These are phyloP conservation scores for Scophthalmus maximus DNA, from an alignment of 2,113 vertebrate genomes.

Conservation along the genomic window DNA sequence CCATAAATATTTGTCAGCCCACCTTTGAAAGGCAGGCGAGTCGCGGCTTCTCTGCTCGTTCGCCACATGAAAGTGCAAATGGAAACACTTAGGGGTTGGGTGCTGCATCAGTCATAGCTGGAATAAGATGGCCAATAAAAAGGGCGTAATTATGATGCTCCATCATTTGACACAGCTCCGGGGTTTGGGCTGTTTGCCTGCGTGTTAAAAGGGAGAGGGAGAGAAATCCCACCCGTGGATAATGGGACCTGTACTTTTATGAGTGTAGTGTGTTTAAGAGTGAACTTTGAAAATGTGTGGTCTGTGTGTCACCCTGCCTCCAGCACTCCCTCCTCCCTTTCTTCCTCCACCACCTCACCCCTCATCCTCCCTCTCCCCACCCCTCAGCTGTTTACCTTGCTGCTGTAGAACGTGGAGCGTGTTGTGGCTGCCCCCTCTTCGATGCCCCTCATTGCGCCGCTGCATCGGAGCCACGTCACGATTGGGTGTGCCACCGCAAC, in stretches of 20 bases:
- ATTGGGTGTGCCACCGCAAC: constrained; percentile 49
- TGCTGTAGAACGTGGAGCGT: constrained; percentile 57
- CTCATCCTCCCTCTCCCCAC: background rate
- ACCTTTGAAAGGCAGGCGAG: constrained; percentile 83
- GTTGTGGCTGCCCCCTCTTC: constrained; percentile 62
- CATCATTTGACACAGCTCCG: constrained; percentile 82
- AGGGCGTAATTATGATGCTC: constrained; percentile 82
- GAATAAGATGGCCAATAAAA: constrained; percentile 86
- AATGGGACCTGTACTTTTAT: constrained; percentile 80
- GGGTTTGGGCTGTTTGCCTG: constrained; percentile 75
- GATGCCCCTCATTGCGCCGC: constrained; percentile 56
- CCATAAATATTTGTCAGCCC: constrained; percentile 85
- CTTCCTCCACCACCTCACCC: background rate
- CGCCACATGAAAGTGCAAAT: constrained; percentile 85
- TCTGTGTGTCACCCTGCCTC: constrained; percentile 64
- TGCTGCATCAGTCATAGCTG: constrained; percentile 83
- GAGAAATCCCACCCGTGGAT: constrained; percentile 80
- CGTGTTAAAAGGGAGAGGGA: constrained; percentile 26
- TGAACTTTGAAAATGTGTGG: constrained; percentile 84
- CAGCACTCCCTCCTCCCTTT: constrained; percentile 5
- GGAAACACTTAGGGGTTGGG: constrained; percentile 82
- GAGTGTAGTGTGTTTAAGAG: constrained; percentile 75
- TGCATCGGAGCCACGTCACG: constrained; percentile 60
- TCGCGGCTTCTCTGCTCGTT: constrained; percentile 71
- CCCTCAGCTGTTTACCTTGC: constrained; percentile 71